These are phyloP conservation scores for Hyposmocoma kahamanoa DNA, from an alignment of 1,140 invertebrate genomes.

Conservation along the genomic window DNA sequence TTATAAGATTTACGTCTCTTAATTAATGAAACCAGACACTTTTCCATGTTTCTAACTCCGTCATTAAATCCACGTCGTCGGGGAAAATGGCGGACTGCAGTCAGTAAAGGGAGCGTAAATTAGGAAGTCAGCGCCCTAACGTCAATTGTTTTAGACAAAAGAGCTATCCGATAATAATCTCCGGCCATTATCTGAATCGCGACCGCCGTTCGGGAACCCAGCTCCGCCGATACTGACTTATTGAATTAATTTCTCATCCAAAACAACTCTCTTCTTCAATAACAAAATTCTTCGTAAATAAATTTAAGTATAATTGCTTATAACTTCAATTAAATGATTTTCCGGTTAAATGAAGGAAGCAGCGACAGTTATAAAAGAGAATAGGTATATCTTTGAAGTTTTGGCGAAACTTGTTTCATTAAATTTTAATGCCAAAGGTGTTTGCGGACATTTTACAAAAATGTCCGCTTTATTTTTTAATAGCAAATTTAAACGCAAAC, in stretches of 20 bases:
- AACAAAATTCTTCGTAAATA: slow-evolving; percentile 23
- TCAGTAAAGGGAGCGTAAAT: too few species aligned
- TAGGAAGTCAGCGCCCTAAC: too few species aligned
- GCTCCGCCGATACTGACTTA: not conserved
- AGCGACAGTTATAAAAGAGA: slow-evolving; percentile 20
- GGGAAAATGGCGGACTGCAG: too few species aligned
- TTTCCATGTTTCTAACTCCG: too few species aligned
- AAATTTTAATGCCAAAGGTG: slow-evolving; percentile 55
- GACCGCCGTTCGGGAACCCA: not conserved
- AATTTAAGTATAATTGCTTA: slow-evolving; percentile 24
- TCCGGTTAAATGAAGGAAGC: slow-evolving; percentile 18
- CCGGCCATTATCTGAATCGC: not conserved
- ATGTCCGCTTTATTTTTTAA: slow-evolving; percentile 25
- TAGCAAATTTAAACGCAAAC: too few species aligned
- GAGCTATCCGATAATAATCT: too few species aligned
- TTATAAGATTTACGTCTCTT: too few species aligned
- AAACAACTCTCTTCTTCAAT: slow-evolving; percentile 5
- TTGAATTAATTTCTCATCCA: slow-evolving; percentile 12
- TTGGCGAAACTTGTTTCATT: slow-evolving; percentile 45
- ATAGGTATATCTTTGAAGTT: slow-evolving; percentile 29
- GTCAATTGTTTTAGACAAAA: too few species aligned
- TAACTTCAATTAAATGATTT: slow-evolving; percentile 25
- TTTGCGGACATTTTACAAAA: slow-evolving; percentile 45
- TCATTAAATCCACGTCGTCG: too few species aligned
- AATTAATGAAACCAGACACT: too few species aligned